These are phyloP conservation scores for Catocala sponsa DNA, from an alignment of 2,888 invertebrate genomes.

Conservation along the genomic window DNA sequence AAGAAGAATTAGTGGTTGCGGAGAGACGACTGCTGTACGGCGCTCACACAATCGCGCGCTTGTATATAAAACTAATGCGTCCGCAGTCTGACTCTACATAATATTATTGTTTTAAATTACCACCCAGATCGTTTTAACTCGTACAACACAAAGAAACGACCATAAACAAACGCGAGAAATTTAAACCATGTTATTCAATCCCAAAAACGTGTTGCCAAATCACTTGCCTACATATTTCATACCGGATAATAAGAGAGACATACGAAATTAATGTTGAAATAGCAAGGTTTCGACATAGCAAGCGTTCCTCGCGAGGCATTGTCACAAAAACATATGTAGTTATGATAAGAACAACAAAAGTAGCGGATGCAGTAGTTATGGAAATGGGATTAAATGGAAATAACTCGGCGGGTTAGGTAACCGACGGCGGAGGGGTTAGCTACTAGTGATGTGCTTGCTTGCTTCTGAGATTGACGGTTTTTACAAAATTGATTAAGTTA, in stretches of 20 bases:
- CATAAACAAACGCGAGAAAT: too few species aligned
- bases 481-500: not conserved
- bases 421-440: constrained; percentile 44
- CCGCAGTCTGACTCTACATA: too few species aligned
- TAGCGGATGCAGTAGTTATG: constrained; percentile 62
- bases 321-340: constrained; percentile 22
- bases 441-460: constrained; percentile 34
- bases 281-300: not conserved
- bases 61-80: too few species aligned
- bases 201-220: constrained; percentile 16
- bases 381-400: constrained; percentile 72
- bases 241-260: not conserved
- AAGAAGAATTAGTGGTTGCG: too few species aligned
- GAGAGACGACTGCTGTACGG: too few species aligned
- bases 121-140: too few species aligned
- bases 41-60: too few species aligned
- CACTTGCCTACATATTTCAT: not conserved
- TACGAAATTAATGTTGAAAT: constrained; percentile 11
- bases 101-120: too few species aligned
- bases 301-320: constrained; percentile 8
- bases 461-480: not conserved
- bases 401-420: constrained; percentile 67
- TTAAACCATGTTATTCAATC: not conserved
- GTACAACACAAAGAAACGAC: too few species aligned
- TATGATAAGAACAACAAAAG: constrained; percentile 51